Evolutionary conservation across 2,113 vertebrate genomes (phyloP).

Genomic region (Labrus mixtus): DNA sequence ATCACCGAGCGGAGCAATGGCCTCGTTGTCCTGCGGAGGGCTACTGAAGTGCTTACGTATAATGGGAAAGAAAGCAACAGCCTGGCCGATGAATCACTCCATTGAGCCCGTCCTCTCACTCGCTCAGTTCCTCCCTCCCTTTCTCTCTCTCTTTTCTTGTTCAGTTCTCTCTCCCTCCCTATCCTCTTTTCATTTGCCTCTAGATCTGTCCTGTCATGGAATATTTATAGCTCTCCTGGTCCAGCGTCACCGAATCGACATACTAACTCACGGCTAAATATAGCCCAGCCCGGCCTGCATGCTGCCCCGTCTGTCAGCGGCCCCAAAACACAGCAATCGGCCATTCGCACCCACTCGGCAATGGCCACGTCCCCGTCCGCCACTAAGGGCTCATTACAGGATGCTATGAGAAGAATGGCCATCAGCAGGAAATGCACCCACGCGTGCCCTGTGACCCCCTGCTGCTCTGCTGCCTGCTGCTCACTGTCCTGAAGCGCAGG

Average conservation of each 20-base stretch:
- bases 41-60: slow-evolving; percentile 76
- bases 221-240: slow-evolving; percentile 83
- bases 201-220: slow-evolving; percentile 81
- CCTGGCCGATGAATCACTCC: slow-evolving; percentile 79
- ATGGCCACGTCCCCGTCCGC: slow-evolving; percentile 38
- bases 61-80: slow-evolving; percentile 78
- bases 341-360: slow-evolving; percentile 70
- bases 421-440: slow-evolving; percentile 56
- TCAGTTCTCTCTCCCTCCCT: slow-evolving; percentile 48
- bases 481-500: slow-evolving; percentile 26
- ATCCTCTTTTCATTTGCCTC: slow-evolving; percentile 62
- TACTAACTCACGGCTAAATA: slow-evolving; percentile 82
- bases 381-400: slow-evolving; percentile 53
- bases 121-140: slow-evolving; percentile 62
- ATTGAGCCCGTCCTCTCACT: slow-evolving; percentile 72
- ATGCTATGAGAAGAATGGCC: slow-evolving; percentile 50
- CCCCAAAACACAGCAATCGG: slow-evolving; percentile 65
- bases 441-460: slow-evolving; percentile 50
- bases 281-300: slow-evolving; percentile 74
- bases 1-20: slow-evolving; percentile 70
- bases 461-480: slow-evolving; percentile 38
- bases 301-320: slow-evolving; percentile 81
- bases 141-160: slow-evolving; percentile 53
- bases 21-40: slow-evolving; percentile 73
- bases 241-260: slow-evolving; percentile 83